Base-by-base conservation (phyloP, 2,888 invertebrate species). In the Heliconius hortense region DNA sequence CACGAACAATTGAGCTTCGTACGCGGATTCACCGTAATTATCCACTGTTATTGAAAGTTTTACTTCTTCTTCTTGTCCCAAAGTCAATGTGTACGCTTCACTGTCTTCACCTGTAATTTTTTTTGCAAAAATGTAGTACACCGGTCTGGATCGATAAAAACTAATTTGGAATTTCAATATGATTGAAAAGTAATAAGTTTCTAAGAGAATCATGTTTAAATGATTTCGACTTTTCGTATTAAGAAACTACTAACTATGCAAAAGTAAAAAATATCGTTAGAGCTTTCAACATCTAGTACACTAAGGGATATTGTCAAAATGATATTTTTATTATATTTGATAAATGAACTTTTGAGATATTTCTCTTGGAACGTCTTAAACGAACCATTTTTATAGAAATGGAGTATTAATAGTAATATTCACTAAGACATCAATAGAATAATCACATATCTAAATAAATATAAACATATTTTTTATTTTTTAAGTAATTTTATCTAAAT, bases 11-110 rank as follows among this genome's bases (percentile, higher is more conserved):
- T 97, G 96, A 0, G 98, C 96, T 88, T 98, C 98, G 84, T 98
- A 98, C 0, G 98, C 98, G 0, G 98, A 97, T 86, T 99, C 99
- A 0, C 96, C 97, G 31, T 94, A 88, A 88, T 99, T 99, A 74
- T 95, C 95, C 1, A 98, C 95, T 15, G 95, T 95, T 18, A 98
- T 95, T 53, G 96, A 95, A 0, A 99, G 93, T 73, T 96, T 95
- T 43, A 98, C 95, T 85, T 97, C 97, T 75, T 97, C 96, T 73
- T 96, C 95, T 83, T 96, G 95, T 0, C 98, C 98, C 82, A 98
- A 89, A 28, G 95, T 95, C 10, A 96, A 83, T 0, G 93, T 91
- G 80, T 95, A 95, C 7, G 92, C 84, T 69, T 87, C 86, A 56
- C 89, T 89, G 82, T 86, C 93, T 76, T 89, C 89, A 66, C 89